These are phyloP conservation scores for Mesaphorura yosii DNA, from an alignment of 1,140 invertebrate genomes.

Conservation along the genomic window DNA sequence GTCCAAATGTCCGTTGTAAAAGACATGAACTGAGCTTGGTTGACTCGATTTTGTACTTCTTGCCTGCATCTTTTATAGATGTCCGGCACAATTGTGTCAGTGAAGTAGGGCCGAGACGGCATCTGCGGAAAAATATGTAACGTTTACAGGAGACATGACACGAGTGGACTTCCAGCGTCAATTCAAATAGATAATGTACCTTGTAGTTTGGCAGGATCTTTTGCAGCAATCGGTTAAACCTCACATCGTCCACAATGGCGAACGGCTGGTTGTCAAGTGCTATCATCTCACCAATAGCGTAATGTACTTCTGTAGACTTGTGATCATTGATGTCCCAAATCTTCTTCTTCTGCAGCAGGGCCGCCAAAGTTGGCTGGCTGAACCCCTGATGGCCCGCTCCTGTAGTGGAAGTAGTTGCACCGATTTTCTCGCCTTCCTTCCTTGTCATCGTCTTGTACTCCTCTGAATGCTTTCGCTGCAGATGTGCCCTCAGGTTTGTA, in stretches of 20 bases:
- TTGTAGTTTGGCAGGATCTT: not conserved
- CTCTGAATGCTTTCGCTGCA: not conserved
- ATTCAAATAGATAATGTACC: not conserved
- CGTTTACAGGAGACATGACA: too few relatives aligned
- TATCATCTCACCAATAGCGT: conserved; percentile 8
- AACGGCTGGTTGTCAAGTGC: not conserved
- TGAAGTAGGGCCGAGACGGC: not conserved
- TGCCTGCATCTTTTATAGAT: not conserved
- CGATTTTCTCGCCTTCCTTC: too few relatives aligned
- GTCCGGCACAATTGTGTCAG: not conserved
- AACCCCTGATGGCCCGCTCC: too few relatives aligned
- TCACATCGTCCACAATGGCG: not conserved
- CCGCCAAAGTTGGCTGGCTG: not conserved
- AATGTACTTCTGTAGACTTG: not conserved
- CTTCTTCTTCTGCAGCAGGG: not conserved
- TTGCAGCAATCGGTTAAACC: not conserved
- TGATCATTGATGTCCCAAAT: not conserved
- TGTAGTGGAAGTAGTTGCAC: too few relatives aligned
- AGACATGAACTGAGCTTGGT: not conserved
- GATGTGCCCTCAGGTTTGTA: not conserved
- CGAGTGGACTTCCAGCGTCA: too few relatives aligned
- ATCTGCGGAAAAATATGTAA: too few relatives aligned
- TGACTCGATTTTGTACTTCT: not conserved
- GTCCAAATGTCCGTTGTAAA: conserved; percentile 35
- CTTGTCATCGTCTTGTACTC: too few relatives aligned